Conservation (phyloP, 2,888 invertebrate genomes). For the Myopa testacea region DNA sequence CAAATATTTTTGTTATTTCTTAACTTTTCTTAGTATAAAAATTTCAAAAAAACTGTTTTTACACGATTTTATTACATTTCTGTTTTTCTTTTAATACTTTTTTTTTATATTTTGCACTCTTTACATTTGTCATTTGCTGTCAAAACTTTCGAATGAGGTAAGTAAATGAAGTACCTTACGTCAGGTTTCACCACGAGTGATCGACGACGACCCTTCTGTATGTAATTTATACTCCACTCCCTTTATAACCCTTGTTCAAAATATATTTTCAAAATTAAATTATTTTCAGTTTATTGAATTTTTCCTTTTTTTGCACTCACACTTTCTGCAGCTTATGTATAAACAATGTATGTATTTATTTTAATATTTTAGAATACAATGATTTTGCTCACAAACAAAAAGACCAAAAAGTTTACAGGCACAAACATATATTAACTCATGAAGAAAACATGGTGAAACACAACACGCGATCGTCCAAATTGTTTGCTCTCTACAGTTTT, state of each 20-base stretch:
- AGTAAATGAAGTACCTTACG: not conserved
- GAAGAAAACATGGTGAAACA: conserved; percentile 1
- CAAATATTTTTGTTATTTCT: conserved; percentile 37
- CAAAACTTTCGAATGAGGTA: not conserved
- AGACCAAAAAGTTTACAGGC: not conserved
- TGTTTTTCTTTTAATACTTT: not conserved
- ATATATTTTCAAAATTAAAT: not conserved
- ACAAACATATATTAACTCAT: conserved; percentile 15
- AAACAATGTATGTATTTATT: not conserved
- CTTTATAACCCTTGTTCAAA: not conserved
- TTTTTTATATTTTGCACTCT: not conserved
- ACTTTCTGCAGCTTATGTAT: not conserved
- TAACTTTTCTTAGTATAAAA: conserved; percentile 51
- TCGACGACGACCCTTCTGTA: not conserved
- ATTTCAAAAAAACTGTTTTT: not conserved
- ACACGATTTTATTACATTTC: too few species aligned
- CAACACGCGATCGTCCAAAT: conserved; percentile 20
- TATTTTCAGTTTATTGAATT: conserved; percentile 2
- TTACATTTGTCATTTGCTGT: not conserved
- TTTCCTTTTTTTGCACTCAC: not conserved
- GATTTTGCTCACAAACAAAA: conserved; percentile 24
- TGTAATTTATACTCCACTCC: not conserved
- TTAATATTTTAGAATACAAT: not conserved
- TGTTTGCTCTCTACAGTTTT: conserved; percentile 25
- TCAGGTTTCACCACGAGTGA: not conserved